phyloP scores from a whole-genome alignment of 2,888 invertebrate species.

The Lamellibrachia columna region DNA sequence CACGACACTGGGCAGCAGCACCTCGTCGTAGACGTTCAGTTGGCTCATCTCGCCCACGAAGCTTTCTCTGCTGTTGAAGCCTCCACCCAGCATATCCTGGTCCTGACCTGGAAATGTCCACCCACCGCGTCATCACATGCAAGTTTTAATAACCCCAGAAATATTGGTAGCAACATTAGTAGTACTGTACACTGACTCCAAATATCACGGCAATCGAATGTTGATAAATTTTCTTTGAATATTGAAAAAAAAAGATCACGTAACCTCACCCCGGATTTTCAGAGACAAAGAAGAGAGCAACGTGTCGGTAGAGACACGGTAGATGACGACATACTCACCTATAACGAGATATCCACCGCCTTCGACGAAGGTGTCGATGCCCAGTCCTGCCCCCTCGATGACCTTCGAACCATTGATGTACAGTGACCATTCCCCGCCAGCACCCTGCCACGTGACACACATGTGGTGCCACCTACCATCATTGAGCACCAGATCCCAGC shows the following conservation, averaged over 20 bases:
- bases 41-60: conserved; percentile 21
- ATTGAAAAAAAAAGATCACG: too few relatives aligned
- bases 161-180: background rate
- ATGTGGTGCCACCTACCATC: conserved; percentile 31
- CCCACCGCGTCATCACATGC: background rate
- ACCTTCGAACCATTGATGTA: conserved; percentile 27
- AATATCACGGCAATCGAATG: too few relatives aligned
- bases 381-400: background rate
- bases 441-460: conserved; percentile 24
- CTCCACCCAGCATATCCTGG: conserved; percentile 6
- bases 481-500: conserved; percentile 19
- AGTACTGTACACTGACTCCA: background rate
- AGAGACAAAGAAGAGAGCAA: too few relatives aligned
- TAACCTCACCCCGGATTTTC: too few relatives aligned
- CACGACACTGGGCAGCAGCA: background rate
- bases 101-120: conserved; percentile 7
- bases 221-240: too few relatives aligned
- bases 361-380: conserved; percentile 17
- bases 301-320: too few relatives aligned
- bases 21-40: conserved; percentile 8
- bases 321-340: background rate
- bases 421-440: background rate
- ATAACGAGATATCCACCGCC: conserved; percentile 24
- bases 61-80: conserved; percentile 13
- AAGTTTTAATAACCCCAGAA: background rate